Percentiles rank a stretch among this genome's conserved stretches.
Evolutionary conservation across 2,113 vertebrate genomes (phyloP).

Genomic region (Tetraodon nigroviridis): DNA sequence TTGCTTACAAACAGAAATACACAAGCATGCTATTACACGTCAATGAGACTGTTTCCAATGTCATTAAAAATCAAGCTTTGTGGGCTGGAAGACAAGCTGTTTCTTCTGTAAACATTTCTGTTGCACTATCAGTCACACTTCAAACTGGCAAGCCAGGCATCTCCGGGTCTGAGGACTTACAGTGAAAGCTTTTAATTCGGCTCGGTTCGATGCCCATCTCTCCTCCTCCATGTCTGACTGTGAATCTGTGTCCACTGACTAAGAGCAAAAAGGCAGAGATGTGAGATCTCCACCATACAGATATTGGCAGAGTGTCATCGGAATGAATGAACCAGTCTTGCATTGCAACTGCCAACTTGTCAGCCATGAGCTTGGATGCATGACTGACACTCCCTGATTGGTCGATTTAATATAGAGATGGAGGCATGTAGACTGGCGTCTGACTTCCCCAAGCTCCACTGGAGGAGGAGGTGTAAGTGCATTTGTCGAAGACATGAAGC

Average conservation of each 20-base stretch:
- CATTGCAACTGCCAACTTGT: slow-evolving; percentile 76
- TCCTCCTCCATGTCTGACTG: slow-evolving; percentile 41
- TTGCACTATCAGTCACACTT: slow-evolving; percentile 62
- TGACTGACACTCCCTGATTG: slow-evolving; percentile 79
- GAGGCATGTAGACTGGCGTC: slow-evolving; percentile 59
- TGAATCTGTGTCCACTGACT: slow-evolving; percentile 59
- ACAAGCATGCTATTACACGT: slow-evolving; percentile 28
- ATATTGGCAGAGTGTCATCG: slow-evolving; percentile 80
- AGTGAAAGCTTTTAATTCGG: slow-evolving; percentile 66
- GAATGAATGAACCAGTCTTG: slow-evolving; percentile 77
- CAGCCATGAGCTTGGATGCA: slow-evolving; percentile 70
- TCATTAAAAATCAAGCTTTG: slow-evolving; percentile 51
- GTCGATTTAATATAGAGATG: slow-evolving; percentile 75
- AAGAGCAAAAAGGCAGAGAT: slow-evolving; percentile 55
- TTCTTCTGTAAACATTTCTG: slow-evolving; percentile 58
- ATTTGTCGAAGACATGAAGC: slow-evolving; percentile 77
- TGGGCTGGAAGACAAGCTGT: slow-evolving; percentile 48
- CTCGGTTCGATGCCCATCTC: slow-evolving; percentile 56
- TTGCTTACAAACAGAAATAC: slow-evolving; percentile 43
- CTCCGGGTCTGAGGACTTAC: slow-evolving; percentile 54
- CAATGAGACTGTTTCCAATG: slow-evolving; percentile 41
- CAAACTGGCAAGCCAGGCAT: slow-evolving; percentile 56
- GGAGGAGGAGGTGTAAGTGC: slow-evolving; percentile 72
- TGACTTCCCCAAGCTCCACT: slow-evolving; percentile 61
- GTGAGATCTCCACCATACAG: slow-evolving; percentile 54